Percentiles rank a stretch among this genome's conserved stretches.
Evolutionary conservation across 2,113 vertebrate genomes (phyloP).

Genomic region (Thalassoma bifasciatum): DNA sequence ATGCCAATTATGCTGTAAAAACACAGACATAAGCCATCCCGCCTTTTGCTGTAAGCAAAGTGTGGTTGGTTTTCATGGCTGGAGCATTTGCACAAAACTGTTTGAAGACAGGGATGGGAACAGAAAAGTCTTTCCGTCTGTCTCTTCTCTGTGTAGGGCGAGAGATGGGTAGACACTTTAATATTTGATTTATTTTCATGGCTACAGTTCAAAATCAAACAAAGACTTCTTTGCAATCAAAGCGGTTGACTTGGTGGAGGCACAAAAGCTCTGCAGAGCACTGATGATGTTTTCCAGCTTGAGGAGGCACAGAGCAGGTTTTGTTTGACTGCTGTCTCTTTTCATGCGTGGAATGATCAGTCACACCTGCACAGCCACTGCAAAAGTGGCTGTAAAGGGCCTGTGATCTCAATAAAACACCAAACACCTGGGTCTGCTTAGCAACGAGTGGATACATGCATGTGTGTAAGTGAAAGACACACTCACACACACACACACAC

Average conservation of each 20-base stretch:
- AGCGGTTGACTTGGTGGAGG: background rate
- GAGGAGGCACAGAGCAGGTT: conserved; percentile 16
- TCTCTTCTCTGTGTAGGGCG: background rate
- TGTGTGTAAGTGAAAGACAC: conserved; percentile 11
- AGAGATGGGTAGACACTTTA: background rate
- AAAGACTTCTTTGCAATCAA: background rate
- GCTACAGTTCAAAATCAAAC: conserved; percentile 4
- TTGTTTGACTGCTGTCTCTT: conserved; percentile 54
- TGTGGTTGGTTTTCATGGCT: background rate
- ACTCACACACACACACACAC: no score
- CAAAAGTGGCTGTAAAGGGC: conserved; percentile 60
- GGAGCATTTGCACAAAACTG: background rate
- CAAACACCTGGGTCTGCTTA: conserved; percentile 73
- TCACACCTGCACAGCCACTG: conserved; percentile 62
- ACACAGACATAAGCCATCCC: conserved; percentile 38
- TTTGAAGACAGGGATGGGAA: background rate
- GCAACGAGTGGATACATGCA: conserved; percentile 40
- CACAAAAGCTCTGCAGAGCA: background rate
- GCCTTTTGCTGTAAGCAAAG: conserved; percentile 18
- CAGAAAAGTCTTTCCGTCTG: background rate
- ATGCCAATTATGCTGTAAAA: conserved; percentile 58
- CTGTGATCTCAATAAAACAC: conserved; percentile 60
- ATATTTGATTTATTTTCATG: background rate
- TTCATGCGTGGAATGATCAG: conserved; percentile 43
- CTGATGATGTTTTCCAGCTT: conserved; percentile 8